These are phyloP conservation scores for Morpho deidamia DNA, from an alignment of 2,888 invertebrate genomes.

Conservation along the genomic window DNA sequence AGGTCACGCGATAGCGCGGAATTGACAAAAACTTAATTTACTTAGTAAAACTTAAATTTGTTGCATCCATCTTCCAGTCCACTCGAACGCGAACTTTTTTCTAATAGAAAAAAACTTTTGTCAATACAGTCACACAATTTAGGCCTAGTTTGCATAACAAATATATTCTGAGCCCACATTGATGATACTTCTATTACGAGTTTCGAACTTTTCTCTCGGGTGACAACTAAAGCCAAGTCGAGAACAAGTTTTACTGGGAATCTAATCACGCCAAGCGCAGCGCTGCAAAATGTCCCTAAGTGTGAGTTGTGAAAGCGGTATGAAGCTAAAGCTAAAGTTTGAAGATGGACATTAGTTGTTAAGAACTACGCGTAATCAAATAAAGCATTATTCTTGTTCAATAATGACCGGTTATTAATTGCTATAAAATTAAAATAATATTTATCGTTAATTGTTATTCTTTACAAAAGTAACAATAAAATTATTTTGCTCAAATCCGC, in stretches of 20 bases:
- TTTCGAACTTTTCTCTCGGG: slow-evolving; percentile 2
- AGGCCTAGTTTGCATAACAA: neutral
- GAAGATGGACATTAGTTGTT: neutral
- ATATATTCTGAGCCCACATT: neutral
- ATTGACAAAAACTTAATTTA: no score
- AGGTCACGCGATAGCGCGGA: no score
- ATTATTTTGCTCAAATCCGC: no score
- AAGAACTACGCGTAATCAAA: neutral
- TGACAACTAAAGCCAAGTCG: slow-evolving; percentile 1
- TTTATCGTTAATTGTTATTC: no score
- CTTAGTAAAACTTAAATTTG: no score
- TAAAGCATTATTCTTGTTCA: neutral
- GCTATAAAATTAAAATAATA: no score
- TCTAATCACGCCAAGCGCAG: slow-evolving; percentile 6
- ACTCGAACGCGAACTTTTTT: no score
- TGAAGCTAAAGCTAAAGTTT: neutral
- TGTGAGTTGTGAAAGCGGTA: neutral
- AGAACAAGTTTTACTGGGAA: slow-evolving; percentile 2
- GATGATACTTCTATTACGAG: slow-evolving; percentile 3
- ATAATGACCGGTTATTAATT: neutral
- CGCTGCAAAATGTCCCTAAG: slow-evolving; percentile 2
- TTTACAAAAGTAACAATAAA: no score
- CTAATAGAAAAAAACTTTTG: no score
- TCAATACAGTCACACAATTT: no score
- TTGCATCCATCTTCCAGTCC: no score